Percentiles rank a stretch among this genome's conserved stretches.
Conservation (phyloP, 2,888 invertebrate species). For the Coleophora flavipennella region DNA sequence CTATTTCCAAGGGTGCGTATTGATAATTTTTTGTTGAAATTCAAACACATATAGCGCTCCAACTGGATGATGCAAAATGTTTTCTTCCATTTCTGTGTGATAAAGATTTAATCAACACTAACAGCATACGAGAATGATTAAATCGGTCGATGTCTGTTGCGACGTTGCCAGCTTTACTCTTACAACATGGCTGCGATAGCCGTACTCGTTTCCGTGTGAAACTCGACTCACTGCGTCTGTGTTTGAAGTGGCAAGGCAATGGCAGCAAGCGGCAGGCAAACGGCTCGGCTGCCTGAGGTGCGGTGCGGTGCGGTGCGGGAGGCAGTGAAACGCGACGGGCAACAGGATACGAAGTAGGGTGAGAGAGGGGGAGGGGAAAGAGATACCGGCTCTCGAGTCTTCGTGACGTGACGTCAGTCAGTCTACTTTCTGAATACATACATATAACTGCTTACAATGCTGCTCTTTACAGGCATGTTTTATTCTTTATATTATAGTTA, state of each 20-base stretch:
- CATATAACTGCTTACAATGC: too few species aligned
- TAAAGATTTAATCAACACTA: conserved; percentile 36
- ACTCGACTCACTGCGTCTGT: conserved; percentile 62
- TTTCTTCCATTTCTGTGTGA: neutral
- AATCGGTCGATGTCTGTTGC: conserved; percentile 70
- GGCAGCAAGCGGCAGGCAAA: conserved; percentile 24
- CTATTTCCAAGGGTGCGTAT: too few species aligned
- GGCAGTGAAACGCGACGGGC: conserved; percentile 24
- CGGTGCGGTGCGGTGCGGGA: conserved; percentile 21
- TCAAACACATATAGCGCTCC: too few species aligned
- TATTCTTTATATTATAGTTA: too few species aligned
- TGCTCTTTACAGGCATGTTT: too few species aligned
- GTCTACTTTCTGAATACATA: conserved; percentile 56
- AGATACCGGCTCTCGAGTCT: conserved; percentile 33
- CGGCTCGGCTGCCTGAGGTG: conserved; percentile 12
- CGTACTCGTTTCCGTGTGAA: conserved; percentile 71
- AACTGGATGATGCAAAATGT: too few species aligned
- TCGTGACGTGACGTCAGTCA: conserved; percentile 67
- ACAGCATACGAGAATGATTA: conserved; percentile 46
- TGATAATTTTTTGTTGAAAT: too few species aligned
- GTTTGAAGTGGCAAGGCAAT: conserved; percentile 29
- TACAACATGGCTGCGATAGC: conserved; percentile 68
- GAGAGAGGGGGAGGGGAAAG: conserved; percentile 27
- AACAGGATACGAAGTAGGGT: conserved; percentile 15
- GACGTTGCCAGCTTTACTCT: conserved; percentile 68